Conservation (phyloP, 1,140 invertebrate genomes). For the Proctacanthus coquilletti region DNA sequence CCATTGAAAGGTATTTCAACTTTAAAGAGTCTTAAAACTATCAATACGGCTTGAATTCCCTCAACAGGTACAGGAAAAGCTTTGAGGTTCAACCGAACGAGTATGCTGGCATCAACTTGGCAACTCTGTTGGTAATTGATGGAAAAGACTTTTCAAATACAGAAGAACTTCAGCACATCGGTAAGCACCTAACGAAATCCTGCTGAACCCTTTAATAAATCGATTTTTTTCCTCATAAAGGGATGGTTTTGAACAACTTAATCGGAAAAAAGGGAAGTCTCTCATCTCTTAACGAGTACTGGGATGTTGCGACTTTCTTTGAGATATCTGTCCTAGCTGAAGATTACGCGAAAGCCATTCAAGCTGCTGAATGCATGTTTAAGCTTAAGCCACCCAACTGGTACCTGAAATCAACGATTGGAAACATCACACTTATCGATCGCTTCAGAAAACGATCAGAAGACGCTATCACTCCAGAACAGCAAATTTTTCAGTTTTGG, state of each 20-base stretch:
- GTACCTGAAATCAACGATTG: constrained; percentile 97
- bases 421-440: constrained; percentile 93
- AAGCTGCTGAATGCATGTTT: constrained; percentile 98
- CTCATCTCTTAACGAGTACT: constrained; percentile 87
- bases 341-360: constrained; percentile 92
- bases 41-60: too few relatives aligned
- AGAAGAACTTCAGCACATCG: constrained; percentile 75
- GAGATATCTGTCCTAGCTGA: constrained; percentile 96
- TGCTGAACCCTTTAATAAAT: not conserved
- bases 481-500: constrained; percentile 91
- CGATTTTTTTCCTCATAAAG: constrained; percentile 33
- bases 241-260: constrained; percentile 90
- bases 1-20: constrained; percentile 98
- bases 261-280: constrained; percentile 97
- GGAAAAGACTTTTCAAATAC: constrained; percentile 91
- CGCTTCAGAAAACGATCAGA: constrained; percentile 73
- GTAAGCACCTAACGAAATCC: constrained; percentile 45
- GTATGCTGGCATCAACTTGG: constrained; percentile 97
- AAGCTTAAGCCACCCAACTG: constrained; percentile 96
- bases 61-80: constrained; percentile 95
- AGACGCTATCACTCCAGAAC: constrained; percentile 55
- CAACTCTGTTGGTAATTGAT: constrained; percentile 92
- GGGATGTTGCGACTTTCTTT: constrained; percentile 99
- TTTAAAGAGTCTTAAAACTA: too few relatives aligned
- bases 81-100: constrained; percentile 97